phyloP scores from a whole-genome alignment of 2,888 invertebrate genomes.

The Eupithecia insigniata region DNA sequence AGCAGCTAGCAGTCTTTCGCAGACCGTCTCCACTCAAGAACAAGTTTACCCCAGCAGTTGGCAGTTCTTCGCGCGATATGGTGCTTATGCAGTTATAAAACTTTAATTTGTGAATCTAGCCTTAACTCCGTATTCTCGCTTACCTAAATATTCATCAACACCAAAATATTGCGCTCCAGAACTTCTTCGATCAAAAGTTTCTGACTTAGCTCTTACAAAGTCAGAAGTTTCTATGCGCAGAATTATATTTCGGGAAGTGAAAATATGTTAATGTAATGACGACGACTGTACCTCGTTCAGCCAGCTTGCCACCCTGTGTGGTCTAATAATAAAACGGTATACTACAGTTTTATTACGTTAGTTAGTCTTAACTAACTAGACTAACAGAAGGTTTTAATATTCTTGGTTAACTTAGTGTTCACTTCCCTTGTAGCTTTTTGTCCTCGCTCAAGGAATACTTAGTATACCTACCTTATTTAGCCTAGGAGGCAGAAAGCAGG shows the following conservation, averaged over 20 bases:
- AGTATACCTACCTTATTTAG: neutral
- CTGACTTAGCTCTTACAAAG: constrained; percentile 12
- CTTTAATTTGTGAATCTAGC: neutral
- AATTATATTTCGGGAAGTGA: neutral
- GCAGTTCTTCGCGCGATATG: too few relatives aligned
- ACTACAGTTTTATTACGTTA: constrained; percentile 14
- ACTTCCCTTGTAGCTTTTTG: neutral
- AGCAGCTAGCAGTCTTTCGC: too few relatives aligned
- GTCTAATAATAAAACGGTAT: constrained; percentile 17
- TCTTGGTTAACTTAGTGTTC: neutral
- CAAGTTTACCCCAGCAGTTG: too few relatives aligned
- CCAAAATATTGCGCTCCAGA: neutral
- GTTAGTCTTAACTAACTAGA: constrained; percentile 8
- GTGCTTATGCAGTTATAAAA: neutral
- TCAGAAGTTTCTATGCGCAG: neutral
- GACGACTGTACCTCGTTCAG: constrained; percentile 7
- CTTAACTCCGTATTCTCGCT: neutral
- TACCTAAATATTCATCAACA: neutral
- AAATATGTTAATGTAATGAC: constrained; percentile 2
- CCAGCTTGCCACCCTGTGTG: constrained; percentile 8
- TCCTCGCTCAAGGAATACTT: neutral
- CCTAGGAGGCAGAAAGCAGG: too few relatives aligned
- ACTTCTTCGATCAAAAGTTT: constrained; percentile 16
- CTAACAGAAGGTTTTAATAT: constrained; percentile 5
- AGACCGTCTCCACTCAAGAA: too few relatives aligned